These are phyloP conservation scores for Megalurothrips usitatus DNA, from an alignment of 2,888 invertebrate species.

Conservation along the genomic window DNA sequence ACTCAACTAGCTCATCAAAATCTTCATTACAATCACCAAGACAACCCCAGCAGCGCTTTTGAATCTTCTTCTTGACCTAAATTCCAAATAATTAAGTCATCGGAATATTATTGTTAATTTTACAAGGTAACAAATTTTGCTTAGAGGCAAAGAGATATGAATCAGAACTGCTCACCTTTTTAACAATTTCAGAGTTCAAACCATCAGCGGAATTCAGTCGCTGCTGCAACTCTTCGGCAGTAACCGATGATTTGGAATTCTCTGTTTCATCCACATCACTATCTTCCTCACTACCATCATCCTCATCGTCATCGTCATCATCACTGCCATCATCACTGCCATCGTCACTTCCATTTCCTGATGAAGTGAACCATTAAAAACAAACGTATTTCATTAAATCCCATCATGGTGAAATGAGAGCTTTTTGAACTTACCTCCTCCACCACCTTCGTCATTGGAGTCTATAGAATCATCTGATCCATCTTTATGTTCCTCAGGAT, in stretches of 20 bases:
- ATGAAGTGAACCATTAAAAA: conserved; percentile 1
- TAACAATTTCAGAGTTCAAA: conserved; percentile 8
- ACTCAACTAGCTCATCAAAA: conserved; percentile 93
- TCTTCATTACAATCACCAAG: conserved; percentile 89
- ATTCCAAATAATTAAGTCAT: conserved; percentile 37
- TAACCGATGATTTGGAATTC: conserved; percentile 33
- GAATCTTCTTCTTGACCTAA: conserved; percentile 67
- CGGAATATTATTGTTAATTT: background rate
- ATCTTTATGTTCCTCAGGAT: conserved; percentile 78
- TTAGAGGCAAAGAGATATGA: background rate
- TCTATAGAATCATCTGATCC: conserved; percentile 73
- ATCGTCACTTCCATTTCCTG: conserved; percentile 22
- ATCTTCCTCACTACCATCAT: conserved; percentile 35
- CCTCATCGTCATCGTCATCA: conserved; percentile 26
- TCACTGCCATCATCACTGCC: conserved; percentile 27
- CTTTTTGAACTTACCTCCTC: conserved; percentile 32
- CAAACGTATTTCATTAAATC: background rate
- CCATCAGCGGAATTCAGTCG: conserved; percentile 20
- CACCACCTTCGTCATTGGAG: conserved; percentile 56
- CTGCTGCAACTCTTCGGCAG: conserved; percentile 21
- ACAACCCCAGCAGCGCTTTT: conserved; percentile 71
- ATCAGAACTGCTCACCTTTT: background rate
- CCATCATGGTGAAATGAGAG: background rate
- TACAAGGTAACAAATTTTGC: conserved; percentile 29
- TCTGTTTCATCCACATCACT: conserved; percentile 35